These are phyloP conservation scores for Pachymerium ferrugineum DNA, from an alignment of 2,888 invertebrate genomes.

Conservation along the genomic window DNA sequence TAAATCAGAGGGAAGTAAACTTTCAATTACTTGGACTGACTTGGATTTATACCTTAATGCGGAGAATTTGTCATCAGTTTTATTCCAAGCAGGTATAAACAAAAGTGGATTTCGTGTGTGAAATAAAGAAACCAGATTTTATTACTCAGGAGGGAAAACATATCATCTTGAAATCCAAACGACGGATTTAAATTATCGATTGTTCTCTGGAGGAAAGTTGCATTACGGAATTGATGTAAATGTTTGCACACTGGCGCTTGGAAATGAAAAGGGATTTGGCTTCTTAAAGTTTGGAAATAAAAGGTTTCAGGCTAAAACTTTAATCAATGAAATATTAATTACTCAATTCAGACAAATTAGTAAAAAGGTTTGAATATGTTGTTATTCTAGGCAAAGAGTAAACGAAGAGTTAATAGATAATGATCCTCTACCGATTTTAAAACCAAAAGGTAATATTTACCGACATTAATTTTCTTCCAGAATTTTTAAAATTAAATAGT, in stretches of 20 bases:
- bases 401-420: no score
- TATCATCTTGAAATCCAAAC: conserved; percentile 43
- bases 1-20: conserved; percentile 40
- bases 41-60: conserved; percentile 42
- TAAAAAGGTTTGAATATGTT: no score
- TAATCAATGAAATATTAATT: no score
- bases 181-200: background rate
- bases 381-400: no score
- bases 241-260: background rate
- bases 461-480: no score
- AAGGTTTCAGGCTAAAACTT: background rate
- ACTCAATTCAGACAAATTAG: no score
- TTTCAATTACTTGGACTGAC: conserved; percentile 41
- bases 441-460: no score
- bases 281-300: background rate
- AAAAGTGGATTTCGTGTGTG: no score
- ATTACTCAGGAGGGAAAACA: background rate
- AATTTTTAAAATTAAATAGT: no score
- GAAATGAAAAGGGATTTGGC: background rate
- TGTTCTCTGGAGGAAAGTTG: background rate
- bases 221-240: background rate
- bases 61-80: conserved; percentile 32
- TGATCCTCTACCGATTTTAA: no score
- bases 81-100: background rate
- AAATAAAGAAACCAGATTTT: no score